Evolutionary conservation across 2,797 vertebrate genomes (phyloP), one percentile per base, ranked within the genome.

Genomic region (Bovichtus diacanthus): DNA sequence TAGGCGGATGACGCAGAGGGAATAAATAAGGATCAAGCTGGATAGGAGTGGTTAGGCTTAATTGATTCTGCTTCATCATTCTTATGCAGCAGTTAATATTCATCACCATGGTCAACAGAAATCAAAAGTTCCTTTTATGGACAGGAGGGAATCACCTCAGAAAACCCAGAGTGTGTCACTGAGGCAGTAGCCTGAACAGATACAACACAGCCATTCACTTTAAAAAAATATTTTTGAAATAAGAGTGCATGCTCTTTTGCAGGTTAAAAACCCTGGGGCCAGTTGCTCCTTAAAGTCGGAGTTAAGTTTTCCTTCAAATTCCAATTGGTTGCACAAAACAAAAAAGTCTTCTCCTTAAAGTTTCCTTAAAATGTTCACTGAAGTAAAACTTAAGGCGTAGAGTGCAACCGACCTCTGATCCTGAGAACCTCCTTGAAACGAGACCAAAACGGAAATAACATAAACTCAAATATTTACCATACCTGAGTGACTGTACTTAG

Each of bases 41-140:
- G 0, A 23, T 13, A 8, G 1, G 10, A 29, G 8, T 15, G 31
- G 46, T 31, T 60, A 12, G 25, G 13, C n/a, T 34, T 15, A 10
- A 56, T 34, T 27, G 31, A 41, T 54, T 13, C 16, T 3, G 18
- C 43, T 18, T 39, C 12, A 41, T 55, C 19, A 47, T 10, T 44
- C 7, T 27, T 44, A 53, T 29, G 31, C 41, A n/a, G 36, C 1
- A 0, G 18, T 44, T 69, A 0, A 64, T 64, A 70, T 65, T 63
- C 53, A 55, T 58, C 55, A 15, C 10, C 49, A 27, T 0, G 27
- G 4, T 43, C 55, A 23, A 12, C 15, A 43, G 25, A 18, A 64
- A 59, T 54, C n/a, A 44, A 18, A 69, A 44, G 21, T 68, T 44
- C 55, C 19, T 61, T 47, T 65, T 13, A 65, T 43, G 55, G 62